Evolutionary conservation across 2,888 invertebrate species (phyloP).

Genomic region (Plemyria rubiginata): DNA sequence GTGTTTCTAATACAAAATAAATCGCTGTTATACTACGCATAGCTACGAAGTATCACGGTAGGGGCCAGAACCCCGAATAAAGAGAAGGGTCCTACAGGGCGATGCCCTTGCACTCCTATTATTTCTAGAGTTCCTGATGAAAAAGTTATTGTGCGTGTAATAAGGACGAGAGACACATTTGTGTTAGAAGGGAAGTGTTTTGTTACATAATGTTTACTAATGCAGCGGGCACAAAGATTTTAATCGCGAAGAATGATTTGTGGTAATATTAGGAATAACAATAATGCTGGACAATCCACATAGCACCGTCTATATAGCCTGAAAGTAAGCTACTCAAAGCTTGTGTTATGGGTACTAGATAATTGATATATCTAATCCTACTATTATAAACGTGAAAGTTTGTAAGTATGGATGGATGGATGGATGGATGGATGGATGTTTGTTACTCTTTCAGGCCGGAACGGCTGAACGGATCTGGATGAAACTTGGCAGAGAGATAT

Average conservation of each 20-base stretch:
- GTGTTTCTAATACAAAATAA: too few relatives aligned
- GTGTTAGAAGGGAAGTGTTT: conserved; percentile 25
- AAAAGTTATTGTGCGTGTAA: conserved; percentile 41
- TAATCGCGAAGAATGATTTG: neutral
- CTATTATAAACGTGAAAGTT: too few relatives aligned
- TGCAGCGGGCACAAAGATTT: neutral
- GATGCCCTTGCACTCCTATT: conserved; percentile 52
- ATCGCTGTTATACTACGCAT: neutral
- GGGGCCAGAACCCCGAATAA: conserved; percentile 44
- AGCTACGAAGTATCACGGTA: neutral
- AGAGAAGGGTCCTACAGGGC: conserved; percentile 44
- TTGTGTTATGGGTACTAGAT: too few relatives aligned
- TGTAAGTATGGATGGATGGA: too few relatives aligned
- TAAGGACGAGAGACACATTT: conserved; percentile 28
- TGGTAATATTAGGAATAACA: neutral
- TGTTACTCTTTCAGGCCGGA: too few relatives aligned
- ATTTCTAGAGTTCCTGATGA: conserved; percentile 47
- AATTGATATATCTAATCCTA: too few relatives aligned
- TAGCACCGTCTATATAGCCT: too few relatives aligned
- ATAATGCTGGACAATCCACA: too few relatives aligned
- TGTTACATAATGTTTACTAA: conserved; percentile 22
- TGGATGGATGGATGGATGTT: too few relatives aligned
- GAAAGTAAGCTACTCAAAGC: too few relatives aligned
- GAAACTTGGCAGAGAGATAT: too few relatives aligned
- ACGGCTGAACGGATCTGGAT: too few relatives aligned